These are phyloP conservation scores for Diadema setosum DNA, from an alignment of 35 echinoderm and acorn worm species.

Conservation along the genomic window DNA sequence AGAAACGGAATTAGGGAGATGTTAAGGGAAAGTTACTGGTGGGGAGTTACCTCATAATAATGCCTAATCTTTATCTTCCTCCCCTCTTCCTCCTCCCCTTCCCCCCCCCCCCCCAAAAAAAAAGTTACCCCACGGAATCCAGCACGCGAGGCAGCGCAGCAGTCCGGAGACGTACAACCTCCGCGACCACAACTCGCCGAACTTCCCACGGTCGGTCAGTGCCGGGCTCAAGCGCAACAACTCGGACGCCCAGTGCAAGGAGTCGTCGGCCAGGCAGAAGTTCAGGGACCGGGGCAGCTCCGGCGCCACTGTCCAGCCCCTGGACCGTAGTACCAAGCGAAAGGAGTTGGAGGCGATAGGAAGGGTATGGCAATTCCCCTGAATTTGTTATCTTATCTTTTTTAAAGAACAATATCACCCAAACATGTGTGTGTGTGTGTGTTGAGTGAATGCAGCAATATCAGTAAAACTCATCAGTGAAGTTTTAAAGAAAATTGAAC, in stretches of 20 bases:
- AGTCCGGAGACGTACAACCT: slow-evolving; percentile 34
- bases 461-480: no score
- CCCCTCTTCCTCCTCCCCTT: no score
- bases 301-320: not conserved
- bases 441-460: no score
- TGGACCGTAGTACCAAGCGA: not conserved
- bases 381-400: no score
- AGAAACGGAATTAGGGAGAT: no score
- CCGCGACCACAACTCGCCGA: not conserved
- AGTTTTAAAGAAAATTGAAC: no score
- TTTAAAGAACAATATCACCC: no score
- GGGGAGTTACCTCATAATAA: no score
- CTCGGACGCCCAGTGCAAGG: slow-evolving; percentile 50
- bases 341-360: slow-evolving; percentile 42
- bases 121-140: slow-evolving; percentile 3
- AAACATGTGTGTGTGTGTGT: no score
- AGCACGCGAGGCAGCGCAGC: slow-evolving; percentile 42
- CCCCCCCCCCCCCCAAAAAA: not conserved
- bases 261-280: slow-evolving; percentile 12
- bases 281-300: not conserved
- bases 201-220: not conserved
- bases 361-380: slow-evolving; percentile 48
- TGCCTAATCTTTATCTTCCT: not conserved
- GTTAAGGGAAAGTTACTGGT: no score
- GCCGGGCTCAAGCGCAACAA: slow-evolving; percentile 55